Evolutionary conservation across 2,113 vertebrate species (phyloP).

Genomic region (Collichthys lucidus): DNA sequence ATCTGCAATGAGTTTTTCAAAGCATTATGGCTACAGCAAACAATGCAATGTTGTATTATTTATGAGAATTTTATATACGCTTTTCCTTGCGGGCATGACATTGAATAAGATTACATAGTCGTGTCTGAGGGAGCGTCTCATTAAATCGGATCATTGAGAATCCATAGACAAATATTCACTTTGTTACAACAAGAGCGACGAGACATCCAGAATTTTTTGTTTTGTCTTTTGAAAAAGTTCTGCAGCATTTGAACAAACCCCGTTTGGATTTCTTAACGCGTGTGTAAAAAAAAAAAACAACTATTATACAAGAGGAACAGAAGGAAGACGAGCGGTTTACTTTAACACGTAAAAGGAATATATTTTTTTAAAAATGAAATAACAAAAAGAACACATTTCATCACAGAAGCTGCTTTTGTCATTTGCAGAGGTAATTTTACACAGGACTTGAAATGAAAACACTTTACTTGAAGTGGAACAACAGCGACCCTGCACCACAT

Average conservation of each 20-base stretch:
- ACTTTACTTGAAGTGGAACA: slow-evolving; percentile 67
- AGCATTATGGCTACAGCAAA: slow-evolving; percentile 13
- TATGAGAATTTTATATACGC: slow-evolving; percentile 18
- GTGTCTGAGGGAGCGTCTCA: slow-evolving; percentile 13
- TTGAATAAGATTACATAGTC: slow-evolving; percentile 24
- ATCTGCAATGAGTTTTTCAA: not conserved
- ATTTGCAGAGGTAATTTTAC: slow-evolving; percentile 96
- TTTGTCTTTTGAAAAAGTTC: not conserved
- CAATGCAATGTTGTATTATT: slow-evolving; percentile 12
- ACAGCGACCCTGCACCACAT: slow-evolving; percentile 34
- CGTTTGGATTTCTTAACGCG: not conserved
- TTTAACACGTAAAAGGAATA: slow-evolving; percentile 99
- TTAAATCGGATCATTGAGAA: slow-evolving; percentile 28
- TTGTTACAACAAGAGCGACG: not conserved
- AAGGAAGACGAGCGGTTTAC: slow-evolving; percentile 75
- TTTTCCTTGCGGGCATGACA: slow-evolving; percentile 29
- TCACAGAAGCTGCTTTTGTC: slow-evolving; percentile 90
- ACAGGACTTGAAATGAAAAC: slow-evolving; percentile 83
- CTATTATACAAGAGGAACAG: not conserved
- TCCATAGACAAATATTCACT: not conserved
- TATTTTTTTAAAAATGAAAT: slow-evolving; percentile 96
- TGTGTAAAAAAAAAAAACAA: not conserved
- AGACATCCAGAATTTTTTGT: slow-evolving; percentile 2
- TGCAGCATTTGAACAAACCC: not conserved
- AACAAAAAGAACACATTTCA: slow-evolving; percentile 85